Percentiles rank a stretch among this genome's conserved stretches.
Conservation (phyloP, 2,113 vertebrate species). For the Brienomyrus longianalis region DNA sequence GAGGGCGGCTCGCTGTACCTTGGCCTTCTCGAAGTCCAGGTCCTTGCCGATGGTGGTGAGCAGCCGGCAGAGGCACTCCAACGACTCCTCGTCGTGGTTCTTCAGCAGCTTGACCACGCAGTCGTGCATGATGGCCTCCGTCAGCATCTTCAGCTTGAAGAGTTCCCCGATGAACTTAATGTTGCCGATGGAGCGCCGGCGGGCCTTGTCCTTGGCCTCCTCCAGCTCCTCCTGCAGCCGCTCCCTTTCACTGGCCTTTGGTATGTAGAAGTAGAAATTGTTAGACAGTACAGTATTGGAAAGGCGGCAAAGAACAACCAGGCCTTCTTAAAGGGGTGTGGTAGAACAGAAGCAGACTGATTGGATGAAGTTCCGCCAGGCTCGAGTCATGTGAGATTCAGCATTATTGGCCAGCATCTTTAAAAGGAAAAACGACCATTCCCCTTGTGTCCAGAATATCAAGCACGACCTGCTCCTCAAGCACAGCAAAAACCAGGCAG, state of each 20-base stretch:
- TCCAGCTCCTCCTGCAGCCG: slow-evolving; percentile 80
- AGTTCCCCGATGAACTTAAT: slow-evolving; percentile 97
- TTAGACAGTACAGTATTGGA: not conserved
- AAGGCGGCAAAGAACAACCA: not conserved
- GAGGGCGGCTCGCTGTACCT: slow-evolving; percentile 54
- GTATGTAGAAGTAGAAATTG: not conserved
- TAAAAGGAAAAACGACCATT: not conserved
- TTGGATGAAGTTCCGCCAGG: not conserved
- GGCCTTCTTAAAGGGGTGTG: not conserved
- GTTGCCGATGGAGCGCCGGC: slow-evolving; percentile 87
- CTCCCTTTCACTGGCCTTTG: slow-evolving; percentile 71
- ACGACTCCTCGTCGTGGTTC: slow-evolving; percentile 92
- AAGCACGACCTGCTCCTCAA: not conserved
- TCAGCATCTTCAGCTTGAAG: slow-evolving; percentile 98
- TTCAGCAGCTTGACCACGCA: slow-evolving; percentile 96
- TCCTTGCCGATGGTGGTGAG: slow-evolving; percentile 97
- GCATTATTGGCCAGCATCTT: not conserved
- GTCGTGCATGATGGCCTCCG: slow-evolving; percentile 96
- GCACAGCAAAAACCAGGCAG: not conserved
- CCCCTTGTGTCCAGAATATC: not conserved
- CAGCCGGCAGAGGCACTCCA: slow-evolving; percentile 92
- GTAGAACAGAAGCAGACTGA: not conserved
- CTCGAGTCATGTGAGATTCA: not conserved
- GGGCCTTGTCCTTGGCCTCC: slow-evolving; percentile 77
- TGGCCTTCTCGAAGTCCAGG: slow-evolving; percentile 92